Base-by-base conservation (phyloP, 2,113 vertebrate species). In the Scartelaos histophorus region DNA sequence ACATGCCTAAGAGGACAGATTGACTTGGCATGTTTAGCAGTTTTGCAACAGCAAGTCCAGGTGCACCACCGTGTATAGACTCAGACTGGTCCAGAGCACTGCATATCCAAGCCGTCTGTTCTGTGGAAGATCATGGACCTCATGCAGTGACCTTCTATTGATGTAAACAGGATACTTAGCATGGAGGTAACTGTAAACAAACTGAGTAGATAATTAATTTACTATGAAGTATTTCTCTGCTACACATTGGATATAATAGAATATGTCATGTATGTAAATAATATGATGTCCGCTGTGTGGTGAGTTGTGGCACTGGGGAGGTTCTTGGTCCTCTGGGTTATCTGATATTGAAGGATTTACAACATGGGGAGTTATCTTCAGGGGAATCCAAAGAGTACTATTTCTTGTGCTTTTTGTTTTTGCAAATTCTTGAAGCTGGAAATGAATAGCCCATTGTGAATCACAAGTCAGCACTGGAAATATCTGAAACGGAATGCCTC, bases 11-110 rank as follows among this genome's bases (percentile, higher is more conserved):
- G 7, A 21, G n/a, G n/a, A n/a, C 51, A n/a, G 51, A 54, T n/a
- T 61, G 17, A 61, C 15, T 17, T 61, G 46, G 15, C 11, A 54
- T 65, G 45, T 45, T 75, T 51, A 73, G 22, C 25, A 67, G 56
- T 43, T 69, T 7, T 34, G 51, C 51, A 54, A 21, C 9, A 54
- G 51, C 7, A 21, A 54, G 19, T 54, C 51, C 51, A 53, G 19
- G 51, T 53, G 51, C 17, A 53, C 17, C 51, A n/a, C 17, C n/a
- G 51, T 53, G 17, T n/a, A 19, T n/a, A 10, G 51, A 53, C 3
- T 10, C 9, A 38, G 51, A 51, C 49, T n/a, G 17, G 51, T n/a
- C 51, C 51, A 53, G 7, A 19, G n/a, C 51, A 54, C 19, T 21
- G 16, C 17, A 7, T 19, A 21, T 54, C 7, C 1, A 0, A 21